phyloP scores from a whole-genome alignment of 2,113 vertebrate genomes.

The Patagioenas fasciata region DNA sequence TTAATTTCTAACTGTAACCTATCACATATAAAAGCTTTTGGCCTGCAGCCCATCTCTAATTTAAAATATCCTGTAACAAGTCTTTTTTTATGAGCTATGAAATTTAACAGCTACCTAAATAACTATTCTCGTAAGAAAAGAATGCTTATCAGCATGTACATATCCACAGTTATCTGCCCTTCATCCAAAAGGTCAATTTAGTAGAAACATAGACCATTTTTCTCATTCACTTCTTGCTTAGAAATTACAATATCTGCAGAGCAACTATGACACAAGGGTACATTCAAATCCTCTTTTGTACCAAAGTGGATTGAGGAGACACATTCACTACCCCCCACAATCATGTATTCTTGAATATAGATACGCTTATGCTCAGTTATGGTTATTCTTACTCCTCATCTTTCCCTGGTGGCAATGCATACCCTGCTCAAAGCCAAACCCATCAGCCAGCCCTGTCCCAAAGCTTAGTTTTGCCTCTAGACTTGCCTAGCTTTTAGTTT shows the following conservation, averaged over 20 bases:
- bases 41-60: background rate
- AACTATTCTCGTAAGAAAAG: background rate
- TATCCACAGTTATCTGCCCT: background rate
- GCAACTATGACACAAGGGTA: background rate
- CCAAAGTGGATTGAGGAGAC: background rate
- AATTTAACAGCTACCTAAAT: background rate
- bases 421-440: background rate
- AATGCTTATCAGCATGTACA: background rate
- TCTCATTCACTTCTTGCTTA: background rate
- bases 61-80: background rate
- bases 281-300: background rate
- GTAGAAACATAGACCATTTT: background rate
- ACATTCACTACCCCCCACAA: accelerated
- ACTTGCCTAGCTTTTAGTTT: background rate
- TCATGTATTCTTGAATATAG: background rate
- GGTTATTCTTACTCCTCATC: background rate
- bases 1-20: background rate
- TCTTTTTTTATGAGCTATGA: background rate
- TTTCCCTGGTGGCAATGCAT: background rate
- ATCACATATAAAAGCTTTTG: background rate
- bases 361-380: background rate
- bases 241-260: background rate
- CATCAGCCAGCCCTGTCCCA: background rate
- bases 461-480: background rate
- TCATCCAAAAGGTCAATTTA: background rate